Evolutionary conservation across 1,140 invertebrate species (phyloP), one percentile per base, ranked within the genome.

Genomic region (Luehdorfia chinensis): DNA sequence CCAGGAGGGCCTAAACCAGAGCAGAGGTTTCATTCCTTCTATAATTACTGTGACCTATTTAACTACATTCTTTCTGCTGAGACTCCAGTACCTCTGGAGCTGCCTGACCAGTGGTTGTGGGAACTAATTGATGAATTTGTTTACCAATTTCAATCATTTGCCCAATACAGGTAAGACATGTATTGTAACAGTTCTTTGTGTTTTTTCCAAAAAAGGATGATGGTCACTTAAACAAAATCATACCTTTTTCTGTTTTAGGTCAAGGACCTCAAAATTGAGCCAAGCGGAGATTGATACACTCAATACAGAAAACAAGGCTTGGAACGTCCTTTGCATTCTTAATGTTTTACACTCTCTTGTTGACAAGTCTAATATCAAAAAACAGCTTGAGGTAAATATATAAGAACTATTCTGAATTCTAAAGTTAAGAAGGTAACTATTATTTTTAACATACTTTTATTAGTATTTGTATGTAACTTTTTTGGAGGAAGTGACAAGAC

Each of bases 81-180:
- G 39, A 92, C 93, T 23, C 98, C 98, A 0, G 95, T 99, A 1
- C 90, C 92, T 21, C 81, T 99, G 9, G 97, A 98, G 77, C 80
- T 99, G 31, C 98, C 98, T 2, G 98, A 99, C 84, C 95, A 99
- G 67, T 99, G 98, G 98, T 87, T 99, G 2, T 99, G 98, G 98
- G 98, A 99, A 78, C 93, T 99, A 11, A 97, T 99, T 71, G 98
- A 99, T 89, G 98, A 99, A 79, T 96, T 96, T 87, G 93, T 95
- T 4, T 96, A 96, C 62, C 94, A 98, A 88, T 99, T 99, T 84
- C 96, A 98, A 87, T 96, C 98, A 79, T 99, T 98, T 86, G 94
- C 95, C 16, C 96, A 98, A 74, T 99, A 97, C 75, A 89, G 89
- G 89, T 90, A 62, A 50, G 19, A 51, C 41, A 37, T 30, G 14